Base-by-base conservation (phyloP, 92 coral and sea anemone species). In the Virgularia gustaviana region DNA sequence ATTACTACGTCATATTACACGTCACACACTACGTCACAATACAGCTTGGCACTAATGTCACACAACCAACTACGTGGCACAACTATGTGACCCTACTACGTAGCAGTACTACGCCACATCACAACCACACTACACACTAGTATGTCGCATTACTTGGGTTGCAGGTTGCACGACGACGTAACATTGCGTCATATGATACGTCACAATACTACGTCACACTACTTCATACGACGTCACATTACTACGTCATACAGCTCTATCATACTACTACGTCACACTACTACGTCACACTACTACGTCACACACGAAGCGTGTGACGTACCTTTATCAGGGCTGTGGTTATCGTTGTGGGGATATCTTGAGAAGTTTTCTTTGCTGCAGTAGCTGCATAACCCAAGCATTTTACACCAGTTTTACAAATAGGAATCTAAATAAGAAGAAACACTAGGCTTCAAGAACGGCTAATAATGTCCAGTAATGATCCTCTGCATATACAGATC, bases 331-430 rank as follows among this genome's bases (percentile, higher is more conserved):
- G 72, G 9, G 92, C 29, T 16, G 59, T 28, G 19, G 34, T 44
- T 18, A 49, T 67, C 15, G 11, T 59, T 4, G 51, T 42, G 8
- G 58, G 44, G 31, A 67, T 30, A 67, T 45, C 8, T 1, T 67
- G 58, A 23, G n/a, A 2, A 38, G 44, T 54, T 64, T 67, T 67
- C 28, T 16, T 53, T 18, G 57, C 51, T 19, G 30, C 52, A 49
- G 33, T 44, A 67, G 59, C 43, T 2, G 58, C 59, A 25, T 67
- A 92, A 24, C 96, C 94, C 67, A 92, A 83, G 61, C 92, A 92
- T 8, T 95, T 88, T 65, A 92, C 89, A 2, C 94, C 98, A 27
- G 79, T 86, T 59, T 88, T 89, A 22, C 98, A 90, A 64, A 89
- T 89, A 7, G 98, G 96, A 45, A 91, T 90, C 97, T 91, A 63